Conservation (phyloP, 1,140 invertebrate species). For the Cydia amplana region DNA sequence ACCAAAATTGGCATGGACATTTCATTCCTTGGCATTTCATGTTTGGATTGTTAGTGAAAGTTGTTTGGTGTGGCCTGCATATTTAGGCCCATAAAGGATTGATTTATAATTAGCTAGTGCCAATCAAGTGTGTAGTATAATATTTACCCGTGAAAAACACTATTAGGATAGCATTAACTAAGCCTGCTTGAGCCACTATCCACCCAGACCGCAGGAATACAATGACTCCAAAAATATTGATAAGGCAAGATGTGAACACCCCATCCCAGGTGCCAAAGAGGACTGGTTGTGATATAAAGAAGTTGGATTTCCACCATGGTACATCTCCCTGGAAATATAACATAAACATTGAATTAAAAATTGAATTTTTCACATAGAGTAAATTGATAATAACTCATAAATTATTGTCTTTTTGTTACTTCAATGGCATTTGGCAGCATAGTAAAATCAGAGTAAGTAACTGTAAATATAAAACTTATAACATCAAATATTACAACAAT, state of each 20-base stretch:
- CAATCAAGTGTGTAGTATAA: neutral
- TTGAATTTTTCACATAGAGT: too few species aligned
- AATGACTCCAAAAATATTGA: conserved; percentile 98
- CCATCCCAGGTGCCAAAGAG: conserved; percentile 99
- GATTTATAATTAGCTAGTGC: neutral
- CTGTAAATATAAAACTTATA: too few species aligned
- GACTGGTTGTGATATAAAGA: conserved; percentile 95
- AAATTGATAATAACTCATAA: too few species aligned
- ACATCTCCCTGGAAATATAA: conserved; percentile 82
- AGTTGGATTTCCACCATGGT: conserved; percentile 96
- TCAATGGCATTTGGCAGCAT: too few species aligned
- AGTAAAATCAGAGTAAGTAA: too few species aligned
- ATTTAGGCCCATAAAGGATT: neutral
- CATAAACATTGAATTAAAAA: neutral
- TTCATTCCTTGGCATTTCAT: neutral
- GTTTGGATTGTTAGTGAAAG: neutral
- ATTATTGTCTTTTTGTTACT: too few species aligned
- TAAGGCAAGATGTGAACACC: conserved; percentile 95
- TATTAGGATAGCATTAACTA: conserved; percentile 92
- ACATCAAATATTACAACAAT: too few species aligned
- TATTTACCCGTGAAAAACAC: conserved; percentile 89
- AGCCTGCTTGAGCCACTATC: conserved; percentile 97
- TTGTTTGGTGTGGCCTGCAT: neutral
- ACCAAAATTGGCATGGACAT: too few species aligned
- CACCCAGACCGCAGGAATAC: conserved; percentile 97